Conservation (phyloP, 2,888 invertebrate genomes). For the Agrotis ipsilon region DNA sequence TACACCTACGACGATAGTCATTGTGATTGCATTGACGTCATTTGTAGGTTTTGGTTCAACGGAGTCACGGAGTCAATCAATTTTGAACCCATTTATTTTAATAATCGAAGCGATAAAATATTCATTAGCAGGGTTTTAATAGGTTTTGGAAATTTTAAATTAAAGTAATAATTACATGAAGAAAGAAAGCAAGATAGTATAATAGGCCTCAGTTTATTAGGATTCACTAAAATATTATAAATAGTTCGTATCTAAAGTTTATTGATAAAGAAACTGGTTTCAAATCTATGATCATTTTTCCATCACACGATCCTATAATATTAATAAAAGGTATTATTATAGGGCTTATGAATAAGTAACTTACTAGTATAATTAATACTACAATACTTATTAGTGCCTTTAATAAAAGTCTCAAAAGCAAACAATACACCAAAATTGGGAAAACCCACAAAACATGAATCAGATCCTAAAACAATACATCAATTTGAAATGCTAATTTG, state of each 20-base stretch:
- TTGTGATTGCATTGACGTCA: conserved; percentile 43
- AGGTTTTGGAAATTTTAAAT: background rate
- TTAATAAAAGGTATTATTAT: too few species aligned
- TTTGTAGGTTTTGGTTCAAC: conserved; percentile 24
- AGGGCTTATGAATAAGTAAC: too few species aligned
- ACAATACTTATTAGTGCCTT: too few species aligned
- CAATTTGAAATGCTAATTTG: conserved; percentile 43
- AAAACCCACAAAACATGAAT: conserved; percentile 36
- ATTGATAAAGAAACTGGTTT: background rate
- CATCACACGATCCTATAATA: too few species aligned
- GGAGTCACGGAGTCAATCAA: conserved; percentile 23
- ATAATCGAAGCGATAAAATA: conserved; percentile 12
- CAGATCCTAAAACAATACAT: conserved; percentile 45
- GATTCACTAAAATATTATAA: background rate
- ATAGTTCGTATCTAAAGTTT: background rate
- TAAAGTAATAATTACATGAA: background rate
- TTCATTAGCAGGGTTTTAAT: conserved; percentile 10
- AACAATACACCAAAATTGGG: background rate
- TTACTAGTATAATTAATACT: too few species aligned
- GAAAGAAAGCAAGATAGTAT: background rate
- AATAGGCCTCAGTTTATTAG: background rate
- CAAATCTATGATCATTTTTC: background rate
- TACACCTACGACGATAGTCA: conserved; percentile 35
- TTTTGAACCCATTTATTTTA: conserved; percentile 36
- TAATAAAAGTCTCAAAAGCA: conserved; percentile 1